These are phyloP conservation scores for Bovichtus variegatus DNA, from an alignment of 2,797 vertebrate genomes.

Conservation along the genomic window DNA sequence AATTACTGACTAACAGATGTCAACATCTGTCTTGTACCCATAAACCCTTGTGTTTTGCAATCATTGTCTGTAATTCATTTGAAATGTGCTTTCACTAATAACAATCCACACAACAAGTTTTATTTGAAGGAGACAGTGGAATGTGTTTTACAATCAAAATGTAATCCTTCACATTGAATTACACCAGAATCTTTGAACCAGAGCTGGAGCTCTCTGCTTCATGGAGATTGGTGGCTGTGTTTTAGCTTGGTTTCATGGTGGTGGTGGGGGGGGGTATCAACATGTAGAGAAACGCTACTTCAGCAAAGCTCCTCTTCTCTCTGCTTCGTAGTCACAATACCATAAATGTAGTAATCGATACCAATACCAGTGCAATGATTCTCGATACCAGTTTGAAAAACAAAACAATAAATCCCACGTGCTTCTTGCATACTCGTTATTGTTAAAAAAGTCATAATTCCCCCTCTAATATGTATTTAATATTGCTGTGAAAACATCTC, in stretches of 20 bases:
- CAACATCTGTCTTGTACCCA: conserved; percentile 30
- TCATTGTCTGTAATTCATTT: conserved; percentile 14
- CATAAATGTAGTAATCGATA: no score
- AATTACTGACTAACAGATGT: conserved; percentile 50
- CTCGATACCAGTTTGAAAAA: no score
- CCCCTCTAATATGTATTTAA: no score
- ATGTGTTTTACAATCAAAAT: background rate
- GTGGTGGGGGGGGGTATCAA: background rate
- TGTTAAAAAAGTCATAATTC: no score
- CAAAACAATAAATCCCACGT: no score
- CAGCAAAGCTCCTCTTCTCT: background rate
- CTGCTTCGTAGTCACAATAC: no score
- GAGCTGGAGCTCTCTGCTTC: background rate
- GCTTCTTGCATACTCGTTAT: no score
- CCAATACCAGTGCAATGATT: no score
- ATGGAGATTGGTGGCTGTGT: background rate
- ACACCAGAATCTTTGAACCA: background rate
- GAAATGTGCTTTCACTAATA: conserved; percentile 20
- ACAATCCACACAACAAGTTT: conserved; percentile 2
- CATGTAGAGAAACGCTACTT: background rate
- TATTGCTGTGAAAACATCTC: no score
- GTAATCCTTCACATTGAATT: background rate
- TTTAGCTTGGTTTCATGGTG: background rate
- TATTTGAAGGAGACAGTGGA: background rate
- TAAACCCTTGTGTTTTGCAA: conserved; percentile 33